Percentiles rank a stretch among this genome's conserved stretches.
Evolutionary conservation across 2,113 vertebrate genomes (phyloP).

Genomic region (Narcine bancroftii): DNA sequence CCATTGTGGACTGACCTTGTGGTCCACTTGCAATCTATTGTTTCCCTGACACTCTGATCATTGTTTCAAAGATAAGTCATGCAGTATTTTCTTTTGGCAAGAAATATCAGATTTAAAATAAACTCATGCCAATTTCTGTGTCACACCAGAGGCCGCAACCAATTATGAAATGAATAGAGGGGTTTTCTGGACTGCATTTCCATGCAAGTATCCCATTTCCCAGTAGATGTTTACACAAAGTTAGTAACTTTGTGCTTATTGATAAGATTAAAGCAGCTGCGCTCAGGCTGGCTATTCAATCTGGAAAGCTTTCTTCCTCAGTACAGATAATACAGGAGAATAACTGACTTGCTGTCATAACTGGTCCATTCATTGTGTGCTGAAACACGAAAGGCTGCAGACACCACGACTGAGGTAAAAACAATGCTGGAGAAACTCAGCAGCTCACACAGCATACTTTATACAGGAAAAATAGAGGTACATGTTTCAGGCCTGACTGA

Average conservation of each 20-base stretch:
- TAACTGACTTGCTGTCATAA: background rate
- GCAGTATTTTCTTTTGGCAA: background rate
- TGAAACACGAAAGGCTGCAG: too few species aligned
- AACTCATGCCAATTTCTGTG: background rate
- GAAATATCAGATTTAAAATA: background rate
- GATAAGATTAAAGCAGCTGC: background rate
- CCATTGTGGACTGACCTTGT: background rate
- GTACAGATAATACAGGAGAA: background rate
- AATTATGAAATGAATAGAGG: background rate
- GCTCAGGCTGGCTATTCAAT: background rate
- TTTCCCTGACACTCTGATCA: background rate
- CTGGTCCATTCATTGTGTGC: background rate
- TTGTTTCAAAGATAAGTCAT: constrained; percentile 18
- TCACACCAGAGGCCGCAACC: background rate
- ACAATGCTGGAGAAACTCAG: too few species aligned
- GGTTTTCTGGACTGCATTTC: background rate
- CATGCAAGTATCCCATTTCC: background rate
- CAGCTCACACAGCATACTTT: too few species aligned
- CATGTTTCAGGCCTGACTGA: too few species aligned
- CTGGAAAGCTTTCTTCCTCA: background rate
- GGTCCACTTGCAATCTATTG: background rate
- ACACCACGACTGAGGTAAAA: too few species aligned
- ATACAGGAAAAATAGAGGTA: too few species aligned
- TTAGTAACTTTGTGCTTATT: background rate
- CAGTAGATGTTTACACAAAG: background rate